These are phyloP conservation scores for Pseudois nayaur DNA, from an alignment of 2,113 vertebrate species.

Conservation along the genomic window DNA sequence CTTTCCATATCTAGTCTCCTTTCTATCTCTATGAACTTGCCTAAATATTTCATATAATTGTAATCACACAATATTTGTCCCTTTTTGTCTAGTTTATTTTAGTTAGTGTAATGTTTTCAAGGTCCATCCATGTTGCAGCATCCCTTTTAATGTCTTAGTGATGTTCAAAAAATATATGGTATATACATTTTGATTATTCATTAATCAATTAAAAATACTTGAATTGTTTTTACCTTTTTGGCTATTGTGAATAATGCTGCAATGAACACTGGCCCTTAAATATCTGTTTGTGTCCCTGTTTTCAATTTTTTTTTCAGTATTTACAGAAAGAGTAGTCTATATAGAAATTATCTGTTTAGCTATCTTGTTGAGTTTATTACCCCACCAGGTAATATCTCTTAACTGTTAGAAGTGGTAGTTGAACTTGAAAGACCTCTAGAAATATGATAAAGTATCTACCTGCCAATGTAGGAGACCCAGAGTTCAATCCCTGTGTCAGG, in stretches of 20 bases:
- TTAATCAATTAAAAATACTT: background rate
- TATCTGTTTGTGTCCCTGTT: background rate
- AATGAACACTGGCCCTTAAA: background rate
- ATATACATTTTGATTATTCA: background rate
- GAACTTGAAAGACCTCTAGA: background rate
- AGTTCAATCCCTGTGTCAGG: background rate
- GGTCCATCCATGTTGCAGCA: background rate
- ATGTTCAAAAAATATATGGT: background rate
- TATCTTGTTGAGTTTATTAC: background rate
- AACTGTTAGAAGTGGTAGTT: background rate
- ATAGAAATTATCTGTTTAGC: background rate
- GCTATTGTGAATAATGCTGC: background rate
- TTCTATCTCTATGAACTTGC: background rate
- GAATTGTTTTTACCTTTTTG: background rate
- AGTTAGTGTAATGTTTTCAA: background rate
- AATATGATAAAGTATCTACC: background rate
- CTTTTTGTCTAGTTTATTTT: background rate
- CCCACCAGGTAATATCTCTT: background rate
- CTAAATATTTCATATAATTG: background rate
- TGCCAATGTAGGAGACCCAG: background rate
- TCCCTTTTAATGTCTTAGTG: background rate
- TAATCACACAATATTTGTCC: background rate
- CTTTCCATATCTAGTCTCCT: background rate
- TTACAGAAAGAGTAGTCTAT: background rate
- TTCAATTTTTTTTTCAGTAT: background rate